Evolutionary conservation across 2,888 invertebrate species (phyloP), one percentile per base, ranked within the genome.

Genomic region (Tetragnatha montana): DNA sequence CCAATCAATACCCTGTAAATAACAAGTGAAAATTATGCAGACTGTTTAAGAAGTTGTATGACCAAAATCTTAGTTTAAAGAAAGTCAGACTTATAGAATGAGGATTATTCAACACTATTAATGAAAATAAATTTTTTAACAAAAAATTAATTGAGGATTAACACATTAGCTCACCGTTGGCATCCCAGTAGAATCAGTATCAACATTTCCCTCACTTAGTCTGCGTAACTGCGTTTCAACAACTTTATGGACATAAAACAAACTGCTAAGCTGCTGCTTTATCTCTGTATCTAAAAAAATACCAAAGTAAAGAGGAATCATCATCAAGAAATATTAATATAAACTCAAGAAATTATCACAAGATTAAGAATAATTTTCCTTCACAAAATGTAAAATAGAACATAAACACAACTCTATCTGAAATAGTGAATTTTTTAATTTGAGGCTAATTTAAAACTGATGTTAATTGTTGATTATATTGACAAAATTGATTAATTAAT

Each of bases 211-310:
- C 88, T 95, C 94, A 89, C 94, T 93, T 92, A 95, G 93, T 12
- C 95, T 93, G 60, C 94, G 93, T 50, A 95, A 94, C 82, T 95
- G 93, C 8, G 95, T 95, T 92, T 97, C 96, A 90, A 98, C 95
- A 47, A 97, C 95, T 93, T 96, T 96, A 87, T 95, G 95, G 51
- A 98, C 95, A 93, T 96, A 98, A 92, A 96, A 94, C 87, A 98
- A 94, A 92, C 97, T 97, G 87, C 96, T 96, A 75, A 98, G 93
- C 93, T 97, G 97, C 93, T 97, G 97, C 92, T 97, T 97, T 83
- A 97, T 96, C 83, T 95, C 95, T 60, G 96, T 93, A 93, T 97
- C 97, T 94, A 92, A 35, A 4, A 35, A 35, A 35, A 35, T 35
- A 35, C 35, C 35, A 35, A 35, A 35, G 35, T 4, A 35, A 35